phyloP scores from a whole-genome alignment of 2,888 invertebrate species.

The Synergus itoensis region DNA sequence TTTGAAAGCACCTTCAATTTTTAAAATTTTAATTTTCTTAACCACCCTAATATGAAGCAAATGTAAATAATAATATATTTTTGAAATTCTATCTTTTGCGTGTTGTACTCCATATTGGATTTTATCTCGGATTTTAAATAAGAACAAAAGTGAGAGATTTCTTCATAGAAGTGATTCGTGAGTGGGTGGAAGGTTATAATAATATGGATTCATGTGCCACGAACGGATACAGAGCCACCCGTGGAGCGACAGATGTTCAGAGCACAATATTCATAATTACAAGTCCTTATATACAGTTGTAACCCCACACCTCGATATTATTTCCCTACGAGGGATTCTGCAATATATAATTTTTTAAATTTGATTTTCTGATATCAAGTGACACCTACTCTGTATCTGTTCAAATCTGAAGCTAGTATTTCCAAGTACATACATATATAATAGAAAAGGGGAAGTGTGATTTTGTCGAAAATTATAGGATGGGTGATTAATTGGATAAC shows the following conservation, averaged over 20 bases:
- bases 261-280: constrained; percentile 43
- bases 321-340: constrained; percentile 34
- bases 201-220: constrained; percentile 31
- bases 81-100: too few species aligned
- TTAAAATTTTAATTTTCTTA: too few species aligned
- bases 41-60: too few species aligned
- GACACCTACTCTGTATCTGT: constrained; percentile 8
- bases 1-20: too few species aligned
- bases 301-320: constrained; percentile 39
- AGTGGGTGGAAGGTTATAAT: constrained; percentile 25
- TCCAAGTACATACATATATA: not conserved
- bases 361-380: constrained; percentile 36
- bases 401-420: not conserved
- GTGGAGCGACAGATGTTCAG: constrained; percentile 44
- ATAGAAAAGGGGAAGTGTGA: not conserved
- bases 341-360: constrained; percentile 29
- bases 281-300: constrained; percentile 40
- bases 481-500: not conserved
- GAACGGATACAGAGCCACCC: constrained; percentile 33
- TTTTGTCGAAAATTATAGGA: not conserved
- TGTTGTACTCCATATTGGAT: not conserved
- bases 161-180: not conserved
- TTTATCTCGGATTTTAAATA: not conserved
- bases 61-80: too few species aligned
- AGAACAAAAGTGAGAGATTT: not conserved